phyloP scores from a whole-genome alignment of 2,797 vertebrate species.

The Toxotes lorentzi region DNA sequence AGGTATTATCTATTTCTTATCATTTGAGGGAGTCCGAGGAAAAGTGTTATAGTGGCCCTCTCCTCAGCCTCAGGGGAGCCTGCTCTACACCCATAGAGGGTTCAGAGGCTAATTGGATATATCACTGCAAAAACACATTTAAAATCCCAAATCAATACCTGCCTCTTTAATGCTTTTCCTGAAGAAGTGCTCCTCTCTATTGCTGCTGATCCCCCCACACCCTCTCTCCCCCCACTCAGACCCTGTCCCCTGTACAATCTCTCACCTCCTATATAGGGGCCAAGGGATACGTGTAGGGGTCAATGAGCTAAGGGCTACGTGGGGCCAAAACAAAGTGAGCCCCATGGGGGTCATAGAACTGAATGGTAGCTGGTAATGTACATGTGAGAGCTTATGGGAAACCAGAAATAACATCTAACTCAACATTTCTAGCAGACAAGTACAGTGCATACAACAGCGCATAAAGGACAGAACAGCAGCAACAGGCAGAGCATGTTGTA shows the following conservation, averaged over 20 bases:
- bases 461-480: constrained; percentile 41
- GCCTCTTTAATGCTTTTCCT: constrained; percentile 87
- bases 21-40: constrained; percentile 64
- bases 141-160: constrained; percentile 87
- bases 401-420: constrained; percentile 58
- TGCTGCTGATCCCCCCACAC: constrained; percentile 63
- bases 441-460: constrained; percentile 20
- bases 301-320: constrained; percentile 72
- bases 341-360: constrained; percentile 73
- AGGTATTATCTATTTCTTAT: constrained; percentile 76
- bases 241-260: constrained; percentile 71
- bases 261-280: constrained; percentile 77
- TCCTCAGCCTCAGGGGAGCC: constrained; percentile 73
- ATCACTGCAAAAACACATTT: constrained; percentile 87
- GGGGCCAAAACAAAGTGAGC: constrained; percentile 72
- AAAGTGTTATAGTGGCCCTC: constrained; percentile 65
- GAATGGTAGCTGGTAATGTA: constrained; percentile 68
- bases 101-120: constrained; percentile 89
- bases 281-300: constrained; percentile 71
- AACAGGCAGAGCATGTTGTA: constrained; percentile 36
- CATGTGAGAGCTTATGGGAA: constrained; percentile 65
- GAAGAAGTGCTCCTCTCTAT: constrained; percentile 82
- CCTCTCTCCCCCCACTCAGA: constrained; percentile 31
- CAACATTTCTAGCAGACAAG: constrained; percentile 45
- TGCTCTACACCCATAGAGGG: constrained; percentile 79